Evolutionary conservation across 2,888 invertebrate genomes (phyloP).

Genomic region (Crocallis elinguaria): DNA sequence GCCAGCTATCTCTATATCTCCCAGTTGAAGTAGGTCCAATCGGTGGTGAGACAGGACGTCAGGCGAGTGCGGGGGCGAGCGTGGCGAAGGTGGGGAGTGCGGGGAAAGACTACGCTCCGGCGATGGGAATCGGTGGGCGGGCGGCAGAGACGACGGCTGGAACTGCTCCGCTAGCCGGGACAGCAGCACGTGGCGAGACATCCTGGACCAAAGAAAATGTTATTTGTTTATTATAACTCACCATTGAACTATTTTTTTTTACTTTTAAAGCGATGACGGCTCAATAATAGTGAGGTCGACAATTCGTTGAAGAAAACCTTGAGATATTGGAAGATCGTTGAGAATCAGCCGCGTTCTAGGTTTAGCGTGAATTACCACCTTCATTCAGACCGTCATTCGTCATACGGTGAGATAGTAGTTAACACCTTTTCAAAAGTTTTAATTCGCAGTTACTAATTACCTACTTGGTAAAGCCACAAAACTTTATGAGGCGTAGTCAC

Average conservation of each 20-base stretch:
- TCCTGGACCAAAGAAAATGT: slow-evolving; percentile 50
- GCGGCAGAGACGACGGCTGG: slow-evolving; percentile 67
- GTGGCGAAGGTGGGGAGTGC: slow-evolving; percentile 61
- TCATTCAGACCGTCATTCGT: too few relatives aligned
- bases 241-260: too few relatives aligned
- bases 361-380: too few relatives aligned
- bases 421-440: too few relatives aligned
- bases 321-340: too few relatives aligned
- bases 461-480: neutral
- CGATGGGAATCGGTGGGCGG: slow-evolving; percentile 69
- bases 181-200: slow-evolving; percentile 78
- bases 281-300: too few relatives aligned
- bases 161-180: slow-evolving; percentile 80
- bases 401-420: too few relatives aligned
- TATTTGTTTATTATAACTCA: too few relatives aligned
- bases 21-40: slow-evolving; percentile 70
- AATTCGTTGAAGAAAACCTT: too few relatives aligned
- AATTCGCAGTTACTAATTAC: too few relatives aligned
- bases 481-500: slow-evolving; percentile 2
- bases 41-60: slow-evolving; percentile 63
- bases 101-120: slow-evolving; percentile 75
- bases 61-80: slow-evolving; percentile 67
- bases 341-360: too few relatives aligned
- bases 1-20: slow-evolving; percentile 78
- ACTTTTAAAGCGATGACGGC: too few relatives aligned